Base-by-base conservation (phyloP, 92 coral and sea anemone genomes). In the Phenganax stokvisi region DNA sequence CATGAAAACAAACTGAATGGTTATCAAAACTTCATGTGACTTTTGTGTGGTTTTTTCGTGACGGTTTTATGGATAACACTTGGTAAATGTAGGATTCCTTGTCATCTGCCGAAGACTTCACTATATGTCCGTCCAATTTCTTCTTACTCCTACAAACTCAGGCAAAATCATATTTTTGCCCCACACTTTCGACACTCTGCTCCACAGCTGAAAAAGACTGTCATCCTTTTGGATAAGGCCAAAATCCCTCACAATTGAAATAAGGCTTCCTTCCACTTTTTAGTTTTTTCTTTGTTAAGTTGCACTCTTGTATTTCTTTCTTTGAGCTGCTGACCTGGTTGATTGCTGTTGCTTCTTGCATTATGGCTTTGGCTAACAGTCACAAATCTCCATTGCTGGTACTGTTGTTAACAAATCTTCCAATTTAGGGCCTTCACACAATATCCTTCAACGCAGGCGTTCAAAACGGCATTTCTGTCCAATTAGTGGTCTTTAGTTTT, bases 131-230 rank as follows among this genome's bases (percentile, higher is more conserved):
- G 6, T 0, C 20, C 2, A 29, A 7, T 30, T 71, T 37, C 31
- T 55, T 30, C 20, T 71, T 29, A 15, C 51, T 9, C 54, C 51
- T 71, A 55, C 54, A 71, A 54, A 71, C 51, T 17, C 75, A 30
- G 6, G 54, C 75, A 29, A 8, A 71, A 17, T 71, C 54, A 30
- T 71, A 20, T 71, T 55, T 8, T 59, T 1, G 16, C 29, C 13
- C 75, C 54, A 71, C 53, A 71, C 1, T 30, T 0, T 20, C 54
- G 52, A 51, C 75, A 71, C 54, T 71, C 75, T 30, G 13, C 16
- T 55, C 75, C 81, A 72, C 73, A 78, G 83, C 83, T 59, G 83
- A 73, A 25, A 72, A 78, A 15, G 83, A 78, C 51, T 78, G 59
- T 17, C 83, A 25, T 10, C 83, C 83, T 12, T 28, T 62, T 78